Percentiles rank a stretch among this genome's conserved stretches.
phyloP scores from a whole-genome alignment of 1,140 invertebrate species.

The Anthonomus grandis region DNA sequence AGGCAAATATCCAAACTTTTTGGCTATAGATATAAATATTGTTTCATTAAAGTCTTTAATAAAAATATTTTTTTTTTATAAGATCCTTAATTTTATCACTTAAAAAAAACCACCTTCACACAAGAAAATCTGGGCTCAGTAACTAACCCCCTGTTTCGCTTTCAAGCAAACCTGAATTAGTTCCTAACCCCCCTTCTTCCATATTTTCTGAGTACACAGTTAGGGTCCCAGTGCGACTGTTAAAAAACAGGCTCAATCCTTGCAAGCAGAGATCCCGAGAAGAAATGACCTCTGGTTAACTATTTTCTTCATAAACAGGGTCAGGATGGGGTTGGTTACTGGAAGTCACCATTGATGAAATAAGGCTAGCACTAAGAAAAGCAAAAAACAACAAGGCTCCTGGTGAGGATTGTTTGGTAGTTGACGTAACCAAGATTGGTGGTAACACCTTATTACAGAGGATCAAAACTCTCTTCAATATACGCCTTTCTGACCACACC shows the following conservation, averaged over 20 bases:
- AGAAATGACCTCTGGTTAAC: too few species aligned
- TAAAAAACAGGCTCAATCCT: too few species aligned
- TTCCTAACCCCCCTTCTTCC: neutral
- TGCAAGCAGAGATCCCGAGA: too few species aligned
- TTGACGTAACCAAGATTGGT: neutral
- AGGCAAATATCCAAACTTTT: neutral
- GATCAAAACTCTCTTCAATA: neutral
- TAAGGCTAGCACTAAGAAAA: too few species aligned
- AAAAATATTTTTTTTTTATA: neutral
- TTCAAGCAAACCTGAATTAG: too few species aligned
- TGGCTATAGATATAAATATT: neutral
- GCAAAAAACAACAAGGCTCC: conserved; percentile 23
- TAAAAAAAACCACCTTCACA: neutral
- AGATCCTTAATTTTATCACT: too few species aligned
- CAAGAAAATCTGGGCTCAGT: neutral
- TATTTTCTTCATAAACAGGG: too few species aligned
- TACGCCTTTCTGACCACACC: neutral
- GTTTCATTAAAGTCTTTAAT: neutral
- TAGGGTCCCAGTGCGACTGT: too few species aligned
- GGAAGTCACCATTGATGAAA: too few species aligned
- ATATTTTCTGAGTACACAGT: neutral
- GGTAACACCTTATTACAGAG: neutral
- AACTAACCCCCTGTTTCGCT: neutral
- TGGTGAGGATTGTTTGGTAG: conserved; percentile 4
- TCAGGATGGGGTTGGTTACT: too few species aligned